Conservation (phyloP, 2,797 vertebrate species). For the Holocentrus rufus region DNA sequence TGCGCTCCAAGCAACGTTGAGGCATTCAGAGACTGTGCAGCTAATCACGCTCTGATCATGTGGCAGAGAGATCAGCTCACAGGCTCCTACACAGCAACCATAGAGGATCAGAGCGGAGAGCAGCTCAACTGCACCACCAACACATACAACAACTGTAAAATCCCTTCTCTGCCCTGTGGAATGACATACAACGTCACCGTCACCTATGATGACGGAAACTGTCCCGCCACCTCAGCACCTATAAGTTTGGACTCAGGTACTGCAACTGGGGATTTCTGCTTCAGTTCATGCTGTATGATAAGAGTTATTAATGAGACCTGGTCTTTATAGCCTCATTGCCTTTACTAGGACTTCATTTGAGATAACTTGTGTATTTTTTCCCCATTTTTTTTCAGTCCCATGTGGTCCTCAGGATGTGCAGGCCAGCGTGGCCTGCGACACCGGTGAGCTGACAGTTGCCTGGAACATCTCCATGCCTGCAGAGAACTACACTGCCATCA, state of each 20-base stretch:
- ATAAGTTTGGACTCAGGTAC: conserved; percentile 78
- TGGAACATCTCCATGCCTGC: conserved; percentile 69
- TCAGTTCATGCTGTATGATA: too few relatives aligned
- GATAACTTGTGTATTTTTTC: neutral
- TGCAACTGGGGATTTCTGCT: too few relatives aligned
- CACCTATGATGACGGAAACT: conserved; percentile 64
- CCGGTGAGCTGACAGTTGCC: conserved; percentile 60
- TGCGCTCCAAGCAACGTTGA: conserved; percentile 69
- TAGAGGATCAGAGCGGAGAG: conserved; percentile 61
- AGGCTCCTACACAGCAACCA: conserved; percentile 65
- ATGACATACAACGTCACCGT: conserved; percentile 73
- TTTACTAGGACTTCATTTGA: too few relatives aligned
- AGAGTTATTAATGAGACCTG: neutral
- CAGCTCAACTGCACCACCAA: conserved; percentile 72
- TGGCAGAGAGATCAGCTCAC: conserved; percentile 71
- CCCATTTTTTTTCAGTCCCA: conserved; percentile 65
- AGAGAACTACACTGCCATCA: conserved; percentile 66
- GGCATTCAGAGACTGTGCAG: conserved; percentile 70
- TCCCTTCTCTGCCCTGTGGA: conserved; percentile 73
- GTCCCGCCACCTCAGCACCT: conserved; percentile 64
- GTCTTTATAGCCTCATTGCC: too few relatives aligned
- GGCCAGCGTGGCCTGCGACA: conserved; percentile 62
- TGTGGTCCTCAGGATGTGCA: conserved; percentile 73
- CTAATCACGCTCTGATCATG: conserved; percentile 64
- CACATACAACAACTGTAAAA: conserved; percentile 67